Conservation (phyloP, 2,113 vertebrate genomes). For the Bos indicus region DNA sequence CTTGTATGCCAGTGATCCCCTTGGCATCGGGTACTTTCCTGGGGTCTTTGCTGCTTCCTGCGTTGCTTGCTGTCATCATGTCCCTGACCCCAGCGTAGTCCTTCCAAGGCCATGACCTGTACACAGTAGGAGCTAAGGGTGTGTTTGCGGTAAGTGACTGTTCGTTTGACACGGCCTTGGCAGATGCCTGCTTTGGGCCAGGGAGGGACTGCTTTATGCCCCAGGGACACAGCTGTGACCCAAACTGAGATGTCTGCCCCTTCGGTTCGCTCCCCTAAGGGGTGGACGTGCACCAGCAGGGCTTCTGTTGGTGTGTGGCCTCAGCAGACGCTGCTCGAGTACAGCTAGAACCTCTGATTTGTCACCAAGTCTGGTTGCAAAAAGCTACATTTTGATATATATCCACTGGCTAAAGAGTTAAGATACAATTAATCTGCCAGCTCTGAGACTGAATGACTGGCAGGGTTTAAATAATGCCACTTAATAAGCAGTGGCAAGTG, state of each 20-base stretch:
- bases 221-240: not conserved
- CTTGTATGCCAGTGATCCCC: too few relatives aligned
- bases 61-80: accelerated
- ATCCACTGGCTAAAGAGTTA: not conserved
- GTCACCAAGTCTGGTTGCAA: not conserved
- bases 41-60: not conserved
- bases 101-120: not conserved
- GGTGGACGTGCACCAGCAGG: accelerated
- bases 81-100: not conserved
- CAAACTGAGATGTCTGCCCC: not conserved
- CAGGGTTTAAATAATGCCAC: not conserved
- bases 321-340: accelerated
- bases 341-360: not conserved
- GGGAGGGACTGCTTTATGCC: accelerated
- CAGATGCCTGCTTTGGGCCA: accelerated
- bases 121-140: accelerated
- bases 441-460: not conserved
- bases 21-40: accelerated
- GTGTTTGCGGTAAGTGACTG: accelerated
- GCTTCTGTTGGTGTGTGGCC: accelerated
- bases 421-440: not conserved
- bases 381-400: not conserved
- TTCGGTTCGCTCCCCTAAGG: accelerated
- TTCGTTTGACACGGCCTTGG: accelerated
- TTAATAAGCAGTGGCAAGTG: not conserved